A percentile compares a stretch with the other conserved stretches of the same genome.
These are phyloP conservation scores for Alca torda DNA, from an alignment of 2,797 vertebrate genomes.

Conservation along the genomic window DNA sequence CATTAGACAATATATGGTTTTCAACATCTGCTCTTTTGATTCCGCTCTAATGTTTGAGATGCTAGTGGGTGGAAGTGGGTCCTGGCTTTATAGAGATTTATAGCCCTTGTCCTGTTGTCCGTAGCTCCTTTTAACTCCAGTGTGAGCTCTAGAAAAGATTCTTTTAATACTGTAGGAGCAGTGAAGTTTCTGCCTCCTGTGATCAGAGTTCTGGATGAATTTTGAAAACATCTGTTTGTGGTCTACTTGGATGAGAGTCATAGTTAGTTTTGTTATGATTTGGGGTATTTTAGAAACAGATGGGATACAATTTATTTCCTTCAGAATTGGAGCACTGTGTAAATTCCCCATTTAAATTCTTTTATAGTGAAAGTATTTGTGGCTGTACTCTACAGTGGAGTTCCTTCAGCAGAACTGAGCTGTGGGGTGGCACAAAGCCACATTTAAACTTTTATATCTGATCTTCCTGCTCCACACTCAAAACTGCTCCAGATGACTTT, in stretches of 20 bases:
- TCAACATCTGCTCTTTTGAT: background rate
- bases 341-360: conserved; percentile 12
- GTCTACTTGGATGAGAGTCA: background rate
- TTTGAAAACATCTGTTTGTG: background rate
- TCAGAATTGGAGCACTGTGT: background rate
- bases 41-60: background rate
- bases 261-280: background rate
- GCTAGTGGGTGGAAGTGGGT: background rate
- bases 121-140: background rate
- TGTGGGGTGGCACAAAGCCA: background rate
- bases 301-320: background rate
- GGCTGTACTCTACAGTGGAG: background rate
- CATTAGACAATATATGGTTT: background rate
- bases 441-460: background rate
- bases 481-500: background rate
- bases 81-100: background rate
- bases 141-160: background rate
- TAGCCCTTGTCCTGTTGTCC: background rate
- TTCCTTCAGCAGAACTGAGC: background rate
- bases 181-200: background rate
- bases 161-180: background rate
- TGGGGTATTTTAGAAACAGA: conserved; percentile 7
- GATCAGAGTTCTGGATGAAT: background rate
- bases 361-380: background rate
- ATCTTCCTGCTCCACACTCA: background rate